phyloP scores from a whole-genome alignment of 2,888 invertebrate genomes.

The Lithophane socia region DNA sequence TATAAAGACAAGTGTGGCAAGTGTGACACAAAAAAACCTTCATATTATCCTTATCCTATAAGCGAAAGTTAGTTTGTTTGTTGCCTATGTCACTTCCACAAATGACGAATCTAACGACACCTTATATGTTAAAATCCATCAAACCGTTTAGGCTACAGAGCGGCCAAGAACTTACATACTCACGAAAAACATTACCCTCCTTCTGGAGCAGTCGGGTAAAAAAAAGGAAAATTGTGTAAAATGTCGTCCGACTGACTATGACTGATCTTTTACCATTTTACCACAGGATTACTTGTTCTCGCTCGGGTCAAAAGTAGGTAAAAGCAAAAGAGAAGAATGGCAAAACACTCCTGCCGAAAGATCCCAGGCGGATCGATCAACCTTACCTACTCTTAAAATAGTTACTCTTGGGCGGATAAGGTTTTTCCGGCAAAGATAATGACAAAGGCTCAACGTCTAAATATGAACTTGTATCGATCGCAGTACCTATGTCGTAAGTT shows the following conservation, averaged over 20 bases:
- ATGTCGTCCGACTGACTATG: background rate
- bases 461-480: slow-evolving; percentile 36
- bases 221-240: background rate
- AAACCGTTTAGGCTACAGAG: too few relatives aligned
- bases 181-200: too few relatives aligned
- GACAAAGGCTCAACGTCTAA: background rate
- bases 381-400: background rate
- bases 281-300: background rate
- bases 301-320: background rate
- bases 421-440: background rate
- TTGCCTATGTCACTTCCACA: too few relatives aligned
- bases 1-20: too few relatives aligned
- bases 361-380: background rate
- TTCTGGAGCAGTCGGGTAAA: background rate
- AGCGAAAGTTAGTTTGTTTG: too few relatives aligned
- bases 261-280: background rate
- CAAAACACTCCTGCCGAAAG: too few relatives aligned
- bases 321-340: background rate
- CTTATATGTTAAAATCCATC: too few relatives aligned
- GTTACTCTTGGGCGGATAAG: background rate
- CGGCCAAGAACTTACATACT: too few relatives aligned
- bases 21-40: too few relatives aligned
- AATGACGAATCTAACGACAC: too few relatives aligned
- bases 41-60: too few relatives aligned
- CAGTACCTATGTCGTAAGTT: background rate